phyloP scores from a whole-genome alignment of 2,797 vertebrate genomes.

The Erithacus rubecula region DNA sequence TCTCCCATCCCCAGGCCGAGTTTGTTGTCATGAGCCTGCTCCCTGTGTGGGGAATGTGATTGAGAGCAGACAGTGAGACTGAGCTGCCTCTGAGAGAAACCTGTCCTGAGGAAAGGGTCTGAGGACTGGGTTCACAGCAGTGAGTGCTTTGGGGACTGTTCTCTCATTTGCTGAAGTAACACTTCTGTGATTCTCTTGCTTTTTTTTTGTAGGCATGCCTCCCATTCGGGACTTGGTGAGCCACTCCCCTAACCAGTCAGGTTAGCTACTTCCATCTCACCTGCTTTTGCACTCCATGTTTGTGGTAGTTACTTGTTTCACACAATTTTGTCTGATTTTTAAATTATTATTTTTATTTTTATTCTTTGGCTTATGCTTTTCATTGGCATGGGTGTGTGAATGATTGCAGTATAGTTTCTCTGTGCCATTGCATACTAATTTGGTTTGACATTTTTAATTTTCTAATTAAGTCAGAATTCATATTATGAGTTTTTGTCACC shows the following conservation, averaged over 20 bases:
- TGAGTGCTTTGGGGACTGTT: not conserved
- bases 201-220: slow-evolving; percentile 88
- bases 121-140: not conserved
- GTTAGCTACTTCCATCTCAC: slow-evolving; percentile 74
- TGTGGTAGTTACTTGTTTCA: not conserved
- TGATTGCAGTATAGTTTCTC: not conserved
- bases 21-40: not conserved
- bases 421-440: not conserved
- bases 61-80: not conserved
- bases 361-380: not conserved
- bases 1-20: not conserved
- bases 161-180: slow-evolving; percentile 5
- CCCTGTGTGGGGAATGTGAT: accelerated
- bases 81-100: not conserved
- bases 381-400: not conserved
- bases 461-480: not conserved
- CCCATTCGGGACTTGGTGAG: slow-evolving; percentile 96
- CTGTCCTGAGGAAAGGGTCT: not conserved
- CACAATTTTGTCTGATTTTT: not conserved
- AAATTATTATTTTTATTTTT: not conserved
- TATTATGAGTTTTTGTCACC: not conserved
- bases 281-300: not conserved
- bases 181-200: slow-evolving; percentile 62
- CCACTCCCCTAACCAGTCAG: slow-evolving; percentile 97
- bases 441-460: not conserved